Evolutionary conservation across 1,140 invertebrate species (phyloP).

Genomic region (Atta cephalotes): DNA sequence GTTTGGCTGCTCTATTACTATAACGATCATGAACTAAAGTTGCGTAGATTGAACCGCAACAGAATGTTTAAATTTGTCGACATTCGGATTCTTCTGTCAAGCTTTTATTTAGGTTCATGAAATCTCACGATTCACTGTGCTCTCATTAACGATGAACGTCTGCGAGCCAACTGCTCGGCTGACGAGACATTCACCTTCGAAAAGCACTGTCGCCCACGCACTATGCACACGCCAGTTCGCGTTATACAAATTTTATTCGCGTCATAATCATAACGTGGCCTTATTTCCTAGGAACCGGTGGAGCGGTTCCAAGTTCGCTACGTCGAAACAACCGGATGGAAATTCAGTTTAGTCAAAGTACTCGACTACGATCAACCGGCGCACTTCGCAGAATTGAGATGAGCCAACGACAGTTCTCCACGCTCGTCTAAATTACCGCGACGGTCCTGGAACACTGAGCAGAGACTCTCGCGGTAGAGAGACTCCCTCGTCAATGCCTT

Average conservation of each 20-base stretch:
- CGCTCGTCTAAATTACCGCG: constrained; percentile 28
- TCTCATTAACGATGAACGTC: constrained; percentile 21
- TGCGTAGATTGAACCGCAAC: not conserved
- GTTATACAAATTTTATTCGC: constrained; percentile 33
- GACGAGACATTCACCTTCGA: constrained; percentile 56
- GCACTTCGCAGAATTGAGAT: constrained; percentile 65
- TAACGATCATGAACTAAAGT: not conserved
- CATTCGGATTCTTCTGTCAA: not conserved
- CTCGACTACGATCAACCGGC: constrained; percentile 22
- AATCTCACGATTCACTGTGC: constrained; percentile 5
- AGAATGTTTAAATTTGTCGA: not conserved
- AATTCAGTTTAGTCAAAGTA: not conserved
- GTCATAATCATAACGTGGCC: constrained; percentile 14
- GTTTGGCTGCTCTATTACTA: not conserved
- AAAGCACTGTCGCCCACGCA: constrained; percentile 27
- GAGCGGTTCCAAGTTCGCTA: constrained; percentile 14
- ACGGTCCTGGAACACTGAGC: constrained; percentile 53
- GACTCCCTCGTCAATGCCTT: constrained; percentile 31
- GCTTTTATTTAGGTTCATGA: constrained; percentile 2
- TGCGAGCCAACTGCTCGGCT: constrained; percentile 35
- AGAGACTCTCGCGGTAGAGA: not conserved
- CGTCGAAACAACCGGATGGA: not conserved
- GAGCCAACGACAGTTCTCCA: constrained; percentile 43
- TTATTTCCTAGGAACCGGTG: constrained; percentile 16
- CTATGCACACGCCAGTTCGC: constrained; percentile 42